Evolutionary conservation across 1,140 invertebrate genomes (phyloP).

Genomic region (Solenopsis fugax): DNA sequence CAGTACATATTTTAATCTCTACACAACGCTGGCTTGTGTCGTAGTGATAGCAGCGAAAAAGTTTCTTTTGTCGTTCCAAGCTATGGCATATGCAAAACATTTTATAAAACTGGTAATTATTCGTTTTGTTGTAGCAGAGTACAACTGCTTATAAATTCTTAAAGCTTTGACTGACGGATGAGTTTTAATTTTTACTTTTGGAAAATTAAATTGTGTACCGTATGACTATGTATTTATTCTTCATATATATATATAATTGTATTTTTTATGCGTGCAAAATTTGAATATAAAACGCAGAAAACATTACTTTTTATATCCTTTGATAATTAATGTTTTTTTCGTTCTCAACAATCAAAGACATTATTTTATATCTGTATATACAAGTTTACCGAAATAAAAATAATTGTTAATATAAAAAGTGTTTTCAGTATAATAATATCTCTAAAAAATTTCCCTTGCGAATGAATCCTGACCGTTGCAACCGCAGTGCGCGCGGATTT

Average conservation of each 20-base stretch:
- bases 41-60: slow-evolving; percentile 11
- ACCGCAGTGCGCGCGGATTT: slow-evolving; percentile 63
- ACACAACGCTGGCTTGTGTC: not conserved
- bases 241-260: not conserved
- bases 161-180: slow-evolving; percentile 1
- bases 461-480: slow-evolving; percentile 59
- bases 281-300: not conserved
- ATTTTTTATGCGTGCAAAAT: not conserved
- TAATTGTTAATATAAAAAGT: not conserved
- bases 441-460: slow-evolving; percentile 46
- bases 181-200: slow-evolving; percentile 33
- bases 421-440: not conserved
- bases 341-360: not conserved
- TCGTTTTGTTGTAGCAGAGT: not conserved
- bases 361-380: not conserved
- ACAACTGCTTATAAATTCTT: not conserved
- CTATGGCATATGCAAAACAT: slow-evolving; percentile 21
- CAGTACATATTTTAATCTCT: slow-evolving; percentile 31
- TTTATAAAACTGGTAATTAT: slow-evolving; percentile 17
- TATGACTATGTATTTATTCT: not conserved
- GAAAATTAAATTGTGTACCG: not conserved
- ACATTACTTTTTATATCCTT: not conserved
- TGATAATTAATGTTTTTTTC: not conserved
- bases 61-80: slow-evolving; percentile 27
- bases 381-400: not conserved